Evolutionary conservation across 2,888 invertebrate species (phyloP).

Genomic region (Dolomedes plantarius): DNA sequence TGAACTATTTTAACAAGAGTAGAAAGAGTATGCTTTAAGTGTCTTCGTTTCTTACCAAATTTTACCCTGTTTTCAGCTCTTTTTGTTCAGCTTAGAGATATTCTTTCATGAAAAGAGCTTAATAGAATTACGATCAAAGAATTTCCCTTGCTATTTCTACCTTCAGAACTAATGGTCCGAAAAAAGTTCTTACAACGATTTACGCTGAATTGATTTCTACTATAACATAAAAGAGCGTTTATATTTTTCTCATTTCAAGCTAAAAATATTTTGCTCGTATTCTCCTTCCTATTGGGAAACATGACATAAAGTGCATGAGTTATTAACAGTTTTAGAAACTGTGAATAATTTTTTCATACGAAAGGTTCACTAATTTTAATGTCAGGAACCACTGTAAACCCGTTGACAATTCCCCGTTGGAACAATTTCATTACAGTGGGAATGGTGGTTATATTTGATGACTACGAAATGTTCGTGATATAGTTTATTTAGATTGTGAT

Average conservation of each 20-base stretch:
- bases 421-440: too few relatives aligned
- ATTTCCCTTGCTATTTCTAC: slow-evolving; percentile 27
- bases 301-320: background rate
- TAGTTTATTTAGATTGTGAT: too few relatives aligned
- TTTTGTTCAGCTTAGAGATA: slow-evolving; percentile 34
- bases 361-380: too few relatives aligned
- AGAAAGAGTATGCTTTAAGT: background rate
- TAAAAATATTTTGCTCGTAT: background rate
- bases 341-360: too few relatives aligned
- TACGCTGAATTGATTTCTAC: background rate
- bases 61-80: slow-evolving; percentile 8
- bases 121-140: slow-evolving; percentile 47
- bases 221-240: background rate
- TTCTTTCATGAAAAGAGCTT: slow-evolving; percentile 46
- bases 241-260: background rate
- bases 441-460: too few relatives aligned
- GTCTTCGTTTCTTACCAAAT: background rate
- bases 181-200: slow-evolving; percentile 13
- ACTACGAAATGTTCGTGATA: too few relatives aligned
- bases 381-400: too few relatives aligned
- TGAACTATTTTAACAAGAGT: background rate
- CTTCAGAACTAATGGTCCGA: slow-evolving; percentile 35
- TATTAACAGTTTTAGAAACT: too few relatives aligned
- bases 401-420: too few relatives aligned
- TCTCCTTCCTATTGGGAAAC: background rate